Evolutionary conservation across 2,888 invertebrate species (phyloP).

Genomic region (Brachypalpus laphriformis): DNA sequence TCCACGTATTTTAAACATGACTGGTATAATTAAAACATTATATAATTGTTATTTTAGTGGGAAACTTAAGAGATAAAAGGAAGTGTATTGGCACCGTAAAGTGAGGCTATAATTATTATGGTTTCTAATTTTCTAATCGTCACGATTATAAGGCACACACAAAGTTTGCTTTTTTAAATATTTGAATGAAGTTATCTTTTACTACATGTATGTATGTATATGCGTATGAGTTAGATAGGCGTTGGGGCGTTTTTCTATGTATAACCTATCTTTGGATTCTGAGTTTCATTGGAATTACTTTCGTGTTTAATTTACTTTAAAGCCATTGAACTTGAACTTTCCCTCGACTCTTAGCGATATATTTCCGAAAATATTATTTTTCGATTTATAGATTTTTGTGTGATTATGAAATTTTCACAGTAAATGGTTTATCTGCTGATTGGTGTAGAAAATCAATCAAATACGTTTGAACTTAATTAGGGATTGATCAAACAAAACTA

Average conservation of each 20-base stretch:
- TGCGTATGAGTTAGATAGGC: background rate
- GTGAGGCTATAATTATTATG: background rate
- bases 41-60: constrained; percentile 5
- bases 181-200: background rate
- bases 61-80: background rate
- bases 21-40: constrained; percentile 9
- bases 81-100: constrained; percentile 5
- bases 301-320: background rate
- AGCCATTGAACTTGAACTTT: constrained; percentile 13
- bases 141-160: background rate
- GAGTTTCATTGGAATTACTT: background rate
- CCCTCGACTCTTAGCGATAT: background rate
- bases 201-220: background rate
- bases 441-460: background rate
- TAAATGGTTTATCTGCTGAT: background rate
- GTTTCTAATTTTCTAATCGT: constrained; percentile 30
- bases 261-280: background rate
- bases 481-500: background rate
- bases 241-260: background rate
- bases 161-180: constrained; percentile 5
- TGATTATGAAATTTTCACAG: background rate
- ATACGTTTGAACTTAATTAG: background rate
- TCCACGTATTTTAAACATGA: constrained; percentile 21
- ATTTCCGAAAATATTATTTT: background rate
- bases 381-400: background rate